Percentiles rank a stretch among this genome's conserved stretches.
Conservation (phyloP, 2,797 vertebrate species). For the Ptychadena robeensis region DNA sequence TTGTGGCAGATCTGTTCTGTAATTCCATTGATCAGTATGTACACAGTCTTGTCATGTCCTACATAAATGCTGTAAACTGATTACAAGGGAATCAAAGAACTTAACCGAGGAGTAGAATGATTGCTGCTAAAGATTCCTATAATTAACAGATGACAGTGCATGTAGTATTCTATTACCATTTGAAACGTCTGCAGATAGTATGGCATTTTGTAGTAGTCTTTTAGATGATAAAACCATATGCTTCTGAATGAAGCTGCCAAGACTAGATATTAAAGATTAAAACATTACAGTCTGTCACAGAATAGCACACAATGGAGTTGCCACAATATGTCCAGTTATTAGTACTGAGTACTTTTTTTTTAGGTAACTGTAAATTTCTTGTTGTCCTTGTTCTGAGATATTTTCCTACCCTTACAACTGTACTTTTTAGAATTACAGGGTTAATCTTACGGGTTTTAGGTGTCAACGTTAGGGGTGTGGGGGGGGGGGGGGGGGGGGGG, state of each 20-base stretch:
- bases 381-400: no score
- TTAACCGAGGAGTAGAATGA: background rate
- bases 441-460: no score
- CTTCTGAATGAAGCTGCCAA: background rate
- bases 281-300: background rate
- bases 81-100: background rate
- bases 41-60: no score
- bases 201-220: background rate
- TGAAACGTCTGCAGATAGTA: background rate
- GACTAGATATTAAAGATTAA: background rate
- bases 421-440: no score
- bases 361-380: no score
- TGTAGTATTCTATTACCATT: background rate
- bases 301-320: background rate
- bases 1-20: no score
- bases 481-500: no score
- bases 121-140: background rate
- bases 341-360: no score
- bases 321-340: no score
- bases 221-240: conserved; percentile 5
- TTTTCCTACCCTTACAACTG: no score
- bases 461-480: no score
- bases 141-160: background rate
- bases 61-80: background rate
- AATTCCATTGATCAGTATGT: no score